Evolutionary conservation across 2,888 invertebrate species (phyloP).

Genomic region (Boloria euphrosyne): DNA sequence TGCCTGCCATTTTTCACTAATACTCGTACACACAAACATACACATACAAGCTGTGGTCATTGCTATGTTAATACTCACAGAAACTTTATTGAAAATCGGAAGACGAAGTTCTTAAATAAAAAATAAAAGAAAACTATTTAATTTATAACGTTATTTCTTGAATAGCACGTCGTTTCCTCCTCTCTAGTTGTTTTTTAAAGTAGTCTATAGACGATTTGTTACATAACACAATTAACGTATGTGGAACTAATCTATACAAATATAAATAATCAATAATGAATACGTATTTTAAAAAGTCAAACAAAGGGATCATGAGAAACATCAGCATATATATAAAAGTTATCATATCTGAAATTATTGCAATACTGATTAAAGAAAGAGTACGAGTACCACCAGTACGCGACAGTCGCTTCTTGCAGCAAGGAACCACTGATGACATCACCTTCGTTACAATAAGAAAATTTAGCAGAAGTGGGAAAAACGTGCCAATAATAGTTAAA

Average conservation of each 20-base stretch:
- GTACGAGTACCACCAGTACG: slow-evolving; percentile 20
- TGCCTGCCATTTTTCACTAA: too few species aligned
- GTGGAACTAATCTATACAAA: slow-evolving; percentile 31
- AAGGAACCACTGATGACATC: slow-evolving; percentile 27
- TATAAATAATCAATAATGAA: neutral
- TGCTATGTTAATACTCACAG: too few species aligned
- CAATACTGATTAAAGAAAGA: slow-evolving; percentile 31
- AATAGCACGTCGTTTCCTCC: slow-evolving; percentile 15
- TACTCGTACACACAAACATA: too few species aligned
- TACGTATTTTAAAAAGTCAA: too few species aligned
- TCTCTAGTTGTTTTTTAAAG: slow-evolving; percentile 33
- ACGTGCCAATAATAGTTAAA: slow-evolving; percentile 2
- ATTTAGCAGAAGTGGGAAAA: slow-evolving; percentile 34
- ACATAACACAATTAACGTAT: slow-evolving; percentile 35
- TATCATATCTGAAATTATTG: slow-evolving; percentile 37
- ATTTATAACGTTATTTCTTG: slow-evolving; percentile 1
- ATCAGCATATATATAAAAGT: neutral
- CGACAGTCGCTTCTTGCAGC: slow-evolving; percentile 26
- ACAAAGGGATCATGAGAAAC: neutral
- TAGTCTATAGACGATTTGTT: slow-evolving; percentile 40
- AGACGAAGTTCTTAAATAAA: too few species aligned
- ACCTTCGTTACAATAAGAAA: slow-evolving; percentile 30
- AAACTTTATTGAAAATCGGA: too few species aligned
- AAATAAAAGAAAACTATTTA: neutral
- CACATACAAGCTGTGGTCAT: too few species aligned